Evolutionary conservation across 2,888 invertebrate species (phyloP), one percentile per base, ranked within the genome.

Genomic region (Allygus modestus): DNA sequence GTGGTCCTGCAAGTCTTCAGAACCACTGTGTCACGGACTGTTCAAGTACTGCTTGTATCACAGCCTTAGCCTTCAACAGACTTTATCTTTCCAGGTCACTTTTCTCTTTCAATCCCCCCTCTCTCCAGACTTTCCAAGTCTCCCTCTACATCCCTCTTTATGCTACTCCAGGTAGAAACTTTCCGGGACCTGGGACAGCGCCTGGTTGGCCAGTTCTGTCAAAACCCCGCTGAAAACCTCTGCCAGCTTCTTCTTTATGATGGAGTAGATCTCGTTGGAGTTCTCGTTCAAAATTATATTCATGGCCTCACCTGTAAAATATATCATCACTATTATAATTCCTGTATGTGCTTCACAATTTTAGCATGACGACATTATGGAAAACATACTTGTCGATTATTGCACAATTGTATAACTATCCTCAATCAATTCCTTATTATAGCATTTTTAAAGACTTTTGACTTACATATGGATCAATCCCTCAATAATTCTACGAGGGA

Each of bases 211-310:
- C 17, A 85, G 11, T 0, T 77, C 73, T 23, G 46, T 85, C 37
- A 83, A 12, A 20, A 84, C 61, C 12, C 71, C 65, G 17, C 81
- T 81, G 17, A 84, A 61, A 15, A 75, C 83, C 5, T n/a, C 37
- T 43, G 84, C 43, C 0, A 85, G 46, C 26, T 31, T 79, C 2
- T 41, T 43, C 75, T 83, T 83, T 7, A 85, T 20, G 31, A 85
- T 17, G 31, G 83, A 79, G 84, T 81, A 85, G n/a, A 85, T 41
- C 61, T 85, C 85, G n/a, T 54, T 71, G 4, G 85, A 83, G 65
- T 85, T 85, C 54, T 85, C 84, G 61, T 83, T 85, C 46, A 85
- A 61, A 61, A 81, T 84, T 15, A 84, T 43, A 17, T 84, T 81
- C 54, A 85, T 43, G 15, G 81, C 61, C 37, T 85, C 71, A 31